Conservation (phyloP, 2,888 invertebrate species). For the Acrobasis suavella region DNA sequence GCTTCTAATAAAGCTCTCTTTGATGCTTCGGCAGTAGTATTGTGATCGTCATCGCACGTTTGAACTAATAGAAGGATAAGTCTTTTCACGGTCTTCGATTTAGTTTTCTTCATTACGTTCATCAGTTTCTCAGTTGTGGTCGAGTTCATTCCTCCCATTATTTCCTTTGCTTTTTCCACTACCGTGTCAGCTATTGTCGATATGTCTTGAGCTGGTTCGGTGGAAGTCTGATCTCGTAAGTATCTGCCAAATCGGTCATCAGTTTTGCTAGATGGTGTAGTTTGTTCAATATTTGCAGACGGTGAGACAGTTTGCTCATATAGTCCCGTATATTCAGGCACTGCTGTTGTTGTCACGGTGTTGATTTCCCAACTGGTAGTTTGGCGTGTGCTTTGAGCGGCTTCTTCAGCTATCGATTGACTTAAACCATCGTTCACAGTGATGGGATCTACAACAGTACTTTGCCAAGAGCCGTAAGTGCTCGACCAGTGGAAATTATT, state of each 20-base stretch:
- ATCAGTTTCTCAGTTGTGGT: slow-evolving; percentile 88
- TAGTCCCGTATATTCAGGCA: slow-evolving; percentile 52
- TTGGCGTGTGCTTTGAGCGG: slow-evolving; percentile 49
- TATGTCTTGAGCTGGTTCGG: slow-evolving; percentile 81
- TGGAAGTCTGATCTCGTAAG: slow-evolving; percentile 61
- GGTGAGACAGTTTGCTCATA: slow-evolving; percentile 63
- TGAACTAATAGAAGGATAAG: slow-evolving; percentile 89
- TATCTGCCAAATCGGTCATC: slow-evolving; percentile 64
- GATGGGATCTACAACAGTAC: slow-evolving; percentile 87
- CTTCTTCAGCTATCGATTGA: slow-evolving; percentile 57
- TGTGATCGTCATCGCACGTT: slow-evolving; percentile 88
- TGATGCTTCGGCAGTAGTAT: slow-evolving; percentile 87
- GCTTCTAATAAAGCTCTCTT: slow-evolving; percentile 87
- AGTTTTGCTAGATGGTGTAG: slow-evolving; percentile 48
- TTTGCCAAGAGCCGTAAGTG: slow-evolving; percentile 83
- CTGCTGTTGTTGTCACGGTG: slow-evolving; percentile 52
- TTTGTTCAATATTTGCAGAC: slow-evolving; percentile 53
- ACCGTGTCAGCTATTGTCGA: slow-evolving; percentile 86
- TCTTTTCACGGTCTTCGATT: slow-evolving; percentile 88
- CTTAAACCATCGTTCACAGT: slow-evolving; percentile 86
- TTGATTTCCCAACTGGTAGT: slow-evolving; percentile 45
- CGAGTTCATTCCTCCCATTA: slow-evolving; percentile 89
- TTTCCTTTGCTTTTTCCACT: slow-evolving; percentile 87
- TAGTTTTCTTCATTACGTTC: slow-evolving; percentile 91
- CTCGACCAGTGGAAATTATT: slow-evolving; percentile 77